These are phyloP conservation scores for Cosmopolites sordidus DNA, from an alignment of 2,888 invertebrate species.

Conservation along the genomic window DNA sequence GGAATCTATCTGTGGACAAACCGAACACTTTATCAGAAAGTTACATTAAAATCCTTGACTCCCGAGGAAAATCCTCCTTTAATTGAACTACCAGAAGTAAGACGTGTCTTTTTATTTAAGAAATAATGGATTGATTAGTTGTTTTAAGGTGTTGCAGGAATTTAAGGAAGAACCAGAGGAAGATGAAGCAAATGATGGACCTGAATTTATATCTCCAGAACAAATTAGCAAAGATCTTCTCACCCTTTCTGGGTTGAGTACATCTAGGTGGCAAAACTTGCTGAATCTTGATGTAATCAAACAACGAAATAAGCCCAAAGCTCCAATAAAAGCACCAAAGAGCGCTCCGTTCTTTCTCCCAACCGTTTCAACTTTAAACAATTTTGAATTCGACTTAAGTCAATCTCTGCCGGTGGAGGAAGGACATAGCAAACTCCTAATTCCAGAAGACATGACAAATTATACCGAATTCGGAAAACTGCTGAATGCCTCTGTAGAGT, in stretches of 20 bases:
- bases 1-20: conserved; percentile 90
- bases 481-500: conserved; percentile 52
- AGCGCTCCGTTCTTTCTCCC: conserved; percentile 95
- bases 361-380: conserved; percentile 77
- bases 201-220: conserved; percentile 64
- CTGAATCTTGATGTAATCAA: conserved; percentile 59
- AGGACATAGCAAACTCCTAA: conserved; percentile 52
- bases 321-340: conserved; percentile 75
- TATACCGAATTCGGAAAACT: conserved; percentile 66
- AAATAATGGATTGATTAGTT: background rate
- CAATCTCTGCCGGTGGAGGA: conserved; percentile 40
- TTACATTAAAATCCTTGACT: conserved; percentile 72
- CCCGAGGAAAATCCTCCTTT: conserved; percentile 53
- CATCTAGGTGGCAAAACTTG: conserved; percentile 89
- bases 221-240: conserved; percentile 74
- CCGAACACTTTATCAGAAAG: conserved; percentile 73
- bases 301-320: conserved; percentile 84
- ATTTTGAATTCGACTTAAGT: conserved; percentile 72
- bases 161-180: conserved; percentile 39
- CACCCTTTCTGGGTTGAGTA: conserved; percentile 79
- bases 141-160: conserved; percentile 16
- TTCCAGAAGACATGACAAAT: conserved; percentile 59
- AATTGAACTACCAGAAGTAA: conserved; percentile 52
- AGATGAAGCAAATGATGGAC: conserved; percentile 46
- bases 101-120: too few relatives aligned